Conservation (phyloP, 2,888 invertebrate species). For the Callyntrura guangdongensis region DNA sequence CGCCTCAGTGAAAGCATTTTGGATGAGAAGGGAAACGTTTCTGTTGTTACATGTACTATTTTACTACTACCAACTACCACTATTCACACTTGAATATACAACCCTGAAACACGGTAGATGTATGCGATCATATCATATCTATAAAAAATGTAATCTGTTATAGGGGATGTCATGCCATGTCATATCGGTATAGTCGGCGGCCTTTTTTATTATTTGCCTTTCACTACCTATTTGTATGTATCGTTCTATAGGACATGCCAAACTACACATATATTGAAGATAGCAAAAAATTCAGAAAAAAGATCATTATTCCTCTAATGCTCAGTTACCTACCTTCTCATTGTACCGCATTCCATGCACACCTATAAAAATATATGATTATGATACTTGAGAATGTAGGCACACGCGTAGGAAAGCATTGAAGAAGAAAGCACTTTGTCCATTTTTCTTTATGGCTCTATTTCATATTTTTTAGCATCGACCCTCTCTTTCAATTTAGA, state of each 20-base stretch:
- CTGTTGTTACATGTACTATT: constrained; percentile 71
- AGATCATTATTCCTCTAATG: not conserved
- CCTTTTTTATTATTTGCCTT: constrained; percentile 20
- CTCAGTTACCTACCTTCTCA: not conserved
- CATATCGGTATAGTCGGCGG: constrained; percentile 3
- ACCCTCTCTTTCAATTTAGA: constrained; percentile 44
- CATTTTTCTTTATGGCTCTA: constrained; percentile 62
- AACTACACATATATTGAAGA: not conserved
- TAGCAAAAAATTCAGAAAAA: not conserved
- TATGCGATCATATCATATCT: constrained; percentile 54
- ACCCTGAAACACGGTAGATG: not conserved
- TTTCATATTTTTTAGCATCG: constrained; percentile 28
- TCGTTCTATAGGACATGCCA: not conserved
- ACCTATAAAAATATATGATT: constrained; percentile 18
- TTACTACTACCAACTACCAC: constrained; percentile 20
- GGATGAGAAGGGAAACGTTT: constrained; percentile 78
- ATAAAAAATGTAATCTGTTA: constrained; percentile 35
- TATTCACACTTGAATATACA: constrained; percentile 14
- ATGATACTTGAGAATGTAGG: constrained; percentile 10
- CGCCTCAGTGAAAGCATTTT: constrained; percentile 78
- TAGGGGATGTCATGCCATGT: constrained; percentile 34
- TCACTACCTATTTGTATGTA: not conserved
- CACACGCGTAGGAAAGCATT: not conserved
- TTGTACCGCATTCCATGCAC: not conserved
- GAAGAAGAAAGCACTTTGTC: constrained; percentile 42